Percentiles rank a stretch among this genome's conserved stretches.
These are phyloP conservation scores for Falco berigora DNA, from an alignment of 2,797 vertebrate genomes.

Conservation along the genomic window DNA sequence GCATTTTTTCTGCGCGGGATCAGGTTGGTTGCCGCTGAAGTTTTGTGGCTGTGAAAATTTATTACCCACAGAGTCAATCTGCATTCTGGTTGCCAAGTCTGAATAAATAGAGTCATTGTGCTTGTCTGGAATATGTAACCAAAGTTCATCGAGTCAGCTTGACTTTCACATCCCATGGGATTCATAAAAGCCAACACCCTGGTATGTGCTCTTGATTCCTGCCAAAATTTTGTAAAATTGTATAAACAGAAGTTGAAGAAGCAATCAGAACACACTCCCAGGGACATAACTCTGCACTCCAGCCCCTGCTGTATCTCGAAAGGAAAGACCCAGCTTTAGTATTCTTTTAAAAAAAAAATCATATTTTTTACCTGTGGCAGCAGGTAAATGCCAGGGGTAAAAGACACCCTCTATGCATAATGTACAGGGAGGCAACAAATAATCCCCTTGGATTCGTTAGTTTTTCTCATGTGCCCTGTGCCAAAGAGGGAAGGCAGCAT, in stretches of 20 bases:
- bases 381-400: background rate
- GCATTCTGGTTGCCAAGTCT: constrained; percentile 78
- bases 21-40: constrained; percentile 72
- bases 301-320: constrained; percentile 29
- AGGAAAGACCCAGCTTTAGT: constrained; percentile 16
- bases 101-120: constrained; percentile 83
- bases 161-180: constrained; percentile 76
- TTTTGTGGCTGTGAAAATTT: constrained; percentile 80
- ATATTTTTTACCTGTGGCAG: background rate
- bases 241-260: constrained; percentile 78
- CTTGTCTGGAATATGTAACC: constrained; percentile 80
- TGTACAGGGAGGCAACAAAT: background rate
- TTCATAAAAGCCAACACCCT: constrained; percentile 81
- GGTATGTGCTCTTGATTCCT: constrained; percentile 77
- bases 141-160: constrained; percentile 78
- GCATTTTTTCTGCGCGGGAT: constrained; percentile 65
- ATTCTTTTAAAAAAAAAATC: background rate
- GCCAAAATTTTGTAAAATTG: constrained; percentile 76
- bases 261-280: constrained; percentile 67
- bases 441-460: background rate
- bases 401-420: rapidly evolving
- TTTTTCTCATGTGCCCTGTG: background rate
- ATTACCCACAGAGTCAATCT: constrained; percentile 77
- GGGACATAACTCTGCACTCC: constrained; percentile 38
- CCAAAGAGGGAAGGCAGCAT: background rate